A percentile compares a stretch with the other conserved stretches of the same genome.
Evolutionary conservation across 2,888 invertebrate species (phyloP).

Genomic region (Drosophila anceps): DNA sequence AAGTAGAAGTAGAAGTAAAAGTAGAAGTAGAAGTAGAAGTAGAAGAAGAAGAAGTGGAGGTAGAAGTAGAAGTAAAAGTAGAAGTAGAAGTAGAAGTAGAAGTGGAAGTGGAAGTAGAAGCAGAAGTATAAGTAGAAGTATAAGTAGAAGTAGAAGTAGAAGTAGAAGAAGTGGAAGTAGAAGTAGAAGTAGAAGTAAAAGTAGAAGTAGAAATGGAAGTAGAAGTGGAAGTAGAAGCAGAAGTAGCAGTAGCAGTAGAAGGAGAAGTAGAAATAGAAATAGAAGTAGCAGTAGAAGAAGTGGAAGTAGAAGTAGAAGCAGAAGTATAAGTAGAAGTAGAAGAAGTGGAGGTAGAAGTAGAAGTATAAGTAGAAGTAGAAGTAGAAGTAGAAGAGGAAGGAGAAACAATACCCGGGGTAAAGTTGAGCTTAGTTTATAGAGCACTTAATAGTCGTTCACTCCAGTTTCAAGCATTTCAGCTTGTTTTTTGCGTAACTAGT

Average conservation of each 20-base stretch:
- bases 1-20: neutral
- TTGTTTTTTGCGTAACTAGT: constrained; percentile 11
- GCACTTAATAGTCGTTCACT: neutral
- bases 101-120: neutral
- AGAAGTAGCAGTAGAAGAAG: neutral
- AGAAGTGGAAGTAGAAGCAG: neutral
- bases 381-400: neutral
- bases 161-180: neutral
- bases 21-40: neutral
- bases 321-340: neutral
- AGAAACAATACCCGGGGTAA: neutral
- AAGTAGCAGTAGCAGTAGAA: neutral
- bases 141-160: neutral
- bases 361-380: neutral
- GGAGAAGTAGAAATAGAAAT: neutral
- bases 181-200: neutral
- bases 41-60: neutral
- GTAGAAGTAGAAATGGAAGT: neutral
- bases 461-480: neutral
- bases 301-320: neutral
- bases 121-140: neutral
- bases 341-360: neutral
- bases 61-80: neutral
- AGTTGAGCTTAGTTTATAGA: neutral
- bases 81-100: neutral